Evolutionary conservation across 2,888 invertebrate genomes (phyloP), one percentile per base, ranked within the genome.

Genomic region (Perizoma affinitatum): DNA sequence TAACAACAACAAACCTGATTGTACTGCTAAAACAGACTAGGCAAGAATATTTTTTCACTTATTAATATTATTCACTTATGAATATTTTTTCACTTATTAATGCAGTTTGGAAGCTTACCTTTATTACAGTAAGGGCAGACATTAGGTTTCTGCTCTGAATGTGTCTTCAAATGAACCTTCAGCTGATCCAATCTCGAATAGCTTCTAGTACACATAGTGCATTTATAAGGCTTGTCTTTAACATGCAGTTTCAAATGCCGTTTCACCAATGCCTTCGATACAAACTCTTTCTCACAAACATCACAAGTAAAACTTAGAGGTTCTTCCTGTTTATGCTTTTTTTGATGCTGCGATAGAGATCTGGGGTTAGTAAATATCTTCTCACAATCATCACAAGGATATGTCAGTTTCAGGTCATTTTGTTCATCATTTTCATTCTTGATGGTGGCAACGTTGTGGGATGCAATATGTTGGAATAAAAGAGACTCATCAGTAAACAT

Each of bases 141-240:
- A 75, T 94, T 93, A 5, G 93, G 92, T 73, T 94, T 95, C 34
- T 87, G 76, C 4, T 93, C 93, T 22, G 88, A 86, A 78, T 94
- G 94, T n/a, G 87, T 86, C 67, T 93, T 93, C 81, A 94, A 84
- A 74, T 95, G 95, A 59, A 92, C 87, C 7, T 85, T 85, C 0
- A 94, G 78, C 68, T 94, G 94, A 51, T 94, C 94, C 1, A 90
- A 88, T 49, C 94, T 82, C 0, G 93, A 88, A 71, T 93, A 95
- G 0, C 86, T 87, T 71, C 94, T 94, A 1, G 90, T 82, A 70
- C 95, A 95, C 48, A 92, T 80, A 5, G 82, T 82, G 77, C 95
- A 95, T 51, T 86, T 84, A 63, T 88, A 91, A 0, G 91, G 90
- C 60, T 91, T 93, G 3, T 90, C 84, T n/a, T 88, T 79, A 4